Conservation (phyloP, 2,113 vertebrate species). For the Junco hyemalis region DNA sequence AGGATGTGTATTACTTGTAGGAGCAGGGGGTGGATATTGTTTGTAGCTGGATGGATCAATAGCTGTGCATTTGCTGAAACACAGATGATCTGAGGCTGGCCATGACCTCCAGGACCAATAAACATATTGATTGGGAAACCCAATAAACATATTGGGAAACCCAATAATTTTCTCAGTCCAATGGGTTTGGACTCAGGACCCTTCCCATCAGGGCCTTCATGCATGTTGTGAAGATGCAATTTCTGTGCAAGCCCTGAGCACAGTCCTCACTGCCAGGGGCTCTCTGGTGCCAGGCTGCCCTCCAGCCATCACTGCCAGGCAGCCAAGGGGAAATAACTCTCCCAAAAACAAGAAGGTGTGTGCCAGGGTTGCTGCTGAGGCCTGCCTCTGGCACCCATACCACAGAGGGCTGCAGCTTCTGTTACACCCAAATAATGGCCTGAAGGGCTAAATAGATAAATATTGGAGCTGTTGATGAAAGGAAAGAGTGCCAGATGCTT, state of each 20-base stretch:
- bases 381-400: not conserved
- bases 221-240: accelerated
- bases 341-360: not conserved
- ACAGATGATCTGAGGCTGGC: not conserved
- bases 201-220: not conserved
- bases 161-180: not conserved
- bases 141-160: not conserved
- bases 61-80: not conserved
- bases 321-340: not conserved
- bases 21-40: not conserved
- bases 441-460: not conserved
- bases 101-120: not conserved
- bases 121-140: not conserved
- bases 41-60: not conserved
- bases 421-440: not conserved
- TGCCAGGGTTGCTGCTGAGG: accelerated
- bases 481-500: not conserved
- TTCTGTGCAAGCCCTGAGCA: not conserved
- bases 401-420: not conserved
- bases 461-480: not conserved
- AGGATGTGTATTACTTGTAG: not conserved
- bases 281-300: not conserved
- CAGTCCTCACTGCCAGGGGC: not conserved
- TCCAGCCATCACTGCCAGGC: not conserved
- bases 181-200: not conserved